phyloP scores from a whole-genome alignment of 2,113 vertebrate species.

The Rhinopomastus cyanomelas region DNA sequence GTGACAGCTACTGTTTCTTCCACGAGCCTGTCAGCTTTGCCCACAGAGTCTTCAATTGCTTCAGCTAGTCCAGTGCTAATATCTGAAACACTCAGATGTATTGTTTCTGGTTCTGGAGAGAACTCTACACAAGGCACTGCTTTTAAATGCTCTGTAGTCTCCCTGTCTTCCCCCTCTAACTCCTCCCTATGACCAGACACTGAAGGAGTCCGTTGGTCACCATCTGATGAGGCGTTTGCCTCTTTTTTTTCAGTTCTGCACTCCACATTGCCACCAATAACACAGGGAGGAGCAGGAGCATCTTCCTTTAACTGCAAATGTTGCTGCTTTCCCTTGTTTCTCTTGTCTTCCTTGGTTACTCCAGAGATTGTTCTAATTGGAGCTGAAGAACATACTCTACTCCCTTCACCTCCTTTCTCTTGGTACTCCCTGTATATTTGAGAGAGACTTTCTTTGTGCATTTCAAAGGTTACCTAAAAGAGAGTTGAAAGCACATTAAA shows the following conservation, averaged over 20 bases:
- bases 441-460: conserved; percentile 91
- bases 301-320: conserved; percentile 57
- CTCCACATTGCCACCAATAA: not conserved
- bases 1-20: conserved; percentile 56
- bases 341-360: conserved; percentile 70
- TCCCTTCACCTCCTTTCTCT: conserved; percentile 71
- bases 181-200: conserved; percentile 29
- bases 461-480: conserved; percentile 92
- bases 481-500: not conserved
- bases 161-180: not conserved
- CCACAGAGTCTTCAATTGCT: conserved; percentile 19
- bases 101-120: not conserved
- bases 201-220: not conserved
- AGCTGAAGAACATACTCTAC: conserved; percentile 18
- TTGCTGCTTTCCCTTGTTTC: conserved; percentile 1
- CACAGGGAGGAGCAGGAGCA: not conserved
- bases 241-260: conserved; percentile 60
- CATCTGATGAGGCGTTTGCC: conserved; percentile 67
- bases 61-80: conserved; percentile 60
- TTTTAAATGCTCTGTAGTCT: not conserved
- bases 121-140: conserved; percentile 3
- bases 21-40: conserved; percentile 40
- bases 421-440: conserved; percentile 88
- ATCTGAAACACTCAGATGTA: conserved; percentile 25
- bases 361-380: conserved; percentile 79